Base-by-base conservation (phyloP, 2,888 invertebrate genomes). In the Homarus gammarus region DNA sequence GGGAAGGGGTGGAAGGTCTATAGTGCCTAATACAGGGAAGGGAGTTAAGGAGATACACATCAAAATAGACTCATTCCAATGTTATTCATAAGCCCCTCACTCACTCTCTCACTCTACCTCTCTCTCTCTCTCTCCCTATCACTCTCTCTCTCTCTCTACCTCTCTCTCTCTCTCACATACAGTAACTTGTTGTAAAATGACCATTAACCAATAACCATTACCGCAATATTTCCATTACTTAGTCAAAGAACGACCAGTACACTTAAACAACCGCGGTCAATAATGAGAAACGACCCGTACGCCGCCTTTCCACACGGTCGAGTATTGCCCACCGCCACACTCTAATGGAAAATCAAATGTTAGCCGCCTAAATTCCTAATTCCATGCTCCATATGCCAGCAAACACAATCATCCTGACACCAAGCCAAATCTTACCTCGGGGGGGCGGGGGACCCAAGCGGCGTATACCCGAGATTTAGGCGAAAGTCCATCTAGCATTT, bases 351-450 rank as follows among this genome's bases (percentile, higher is more conserved):
- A 90, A 90, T 87, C 90, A 90, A 90, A 90, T 90, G 90, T 87
- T 90, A 86, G 61, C 90, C 68, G 77, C 82, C 90, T 90, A 90
- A 90, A 90, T 87, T 90, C 87, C 75, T 90, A 86, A 90, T 90
- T 90, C 90, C 85, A 82, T 90, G 90, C 77, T 86, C 90, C 90
- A 90, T 90, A 90, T 86, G 90, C 86, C 86, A 38, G 82, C 86
- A 70, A 90, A 83, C 86, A 90, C 86, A 75, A 90, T 90, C 90
- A 86, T 70, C 61, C 86, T 86, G 90, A 87, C 90, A 90, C 87
- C 87, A 82, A 73, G 75, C 83, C 86, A 77, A 77, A 82, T 86
- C 82, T 81, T 81, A 64, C 81, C 44, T 3, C 31, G 33, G 72
- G 5, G 31, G 64, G 31, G 64, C 31, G 0, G 12, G 27, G 2